A percentile compares a stretch with the other conserved stretches of the same genome.
phyloP scores from a whole-genome alignment of 2,888 invertebrate species.

The Lacanobia wlatinum region DNA sequence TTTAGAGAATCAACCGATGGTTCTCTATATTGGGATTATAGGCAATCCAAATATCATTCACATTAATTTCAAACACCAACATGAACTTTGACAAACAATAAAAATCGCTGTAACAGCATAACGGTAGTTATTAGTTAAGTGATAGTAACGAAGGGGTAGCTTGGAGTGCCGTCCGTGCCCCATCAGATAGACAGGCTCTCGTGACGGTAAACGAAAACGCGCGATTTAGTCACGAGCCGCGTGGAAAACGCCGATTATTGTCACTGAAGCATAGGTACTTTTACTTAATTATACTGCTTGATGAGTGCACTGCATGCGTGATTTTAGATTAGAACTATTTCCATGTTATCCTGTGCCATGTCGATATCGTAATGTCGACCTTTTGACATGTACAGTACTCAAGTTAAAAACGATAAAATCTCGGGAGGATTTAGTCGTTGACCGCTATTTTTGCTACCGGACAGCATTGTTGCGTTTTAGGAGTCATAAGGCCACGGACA shows the following conservation, averaged over 20 bases:
- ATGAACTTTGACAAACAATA: constrained; percentile 69
- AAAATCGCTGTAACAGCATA: constrained; percentile 71
- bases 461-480: no score
- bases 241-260: constrained; percentile 48
- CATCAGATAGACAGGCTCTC: constrained; percentile 78
- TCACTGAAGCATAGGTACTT: constrained; percentile 26
- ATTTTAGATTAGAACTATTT: constrained; percentile 38
- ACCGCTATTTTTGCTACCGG: no score
- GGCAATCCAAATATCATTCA: background rate
- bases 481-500: no score
- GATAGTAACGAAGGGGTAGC: constrained; percentile 74
- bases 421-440: background rate
- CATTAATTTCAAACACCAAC: background rate
- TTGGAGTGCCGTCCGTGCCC: constrained; percentile 76
- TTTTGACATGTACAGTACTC: background rate
- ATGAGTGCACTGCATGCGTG: constrained; percentile 26
- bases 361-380: background rate
- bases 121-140: constrained; percentile 83
- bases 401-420: background rate
- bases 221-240: constrained; percentile 45
- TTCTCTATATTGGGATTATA: no score
- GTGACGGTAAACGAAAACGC: constrained; percentile 75
- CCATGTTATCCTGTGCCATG: constrained; percentile 2
- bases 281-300: constrained; percentile 43
- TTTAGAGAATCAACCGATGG: no score